Percentiles rank a stretch among this genome's conserved stretches.
phyloP scores from a whole-genome alignment of 2,797 vertebrate genomes.

The Pseudomugil gertrudae region DNA sequence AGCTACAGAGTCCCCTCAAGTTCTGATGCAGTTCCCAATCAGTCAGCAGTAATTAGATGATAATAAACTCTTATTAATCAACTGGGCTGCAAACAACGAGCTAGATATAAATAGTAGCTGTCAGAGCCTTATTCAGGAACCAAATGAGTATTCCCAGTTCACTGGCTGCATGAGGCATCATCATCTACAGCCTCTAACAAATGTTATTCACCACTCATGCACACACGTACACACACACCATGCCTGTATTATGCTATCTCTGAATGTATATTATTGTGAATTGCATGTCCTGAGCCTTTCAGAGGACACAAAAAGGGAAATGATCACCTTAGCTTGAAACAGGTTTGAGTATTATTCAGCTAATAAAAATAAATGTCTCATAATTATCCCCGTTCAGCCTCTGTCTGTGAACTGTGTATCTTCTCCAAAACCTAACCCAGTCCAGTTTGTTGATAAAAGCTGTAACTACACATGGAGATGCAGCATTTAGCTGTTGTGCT shows the following conservation, averaged over 20 bases:
- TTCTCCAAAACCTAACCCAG: constrained; percentile 77
- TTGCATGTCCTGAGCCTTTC: constrained; percentile 81
- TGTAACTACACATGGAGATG: too few species aligned
- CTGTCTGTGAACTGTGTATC: constrained; percentile 74
- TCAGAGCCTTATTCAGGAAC: constrained; percentile 95
- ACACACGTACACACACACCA: constrained; percentile 72
- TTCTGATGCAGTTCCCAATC: constrained; percentile 85
- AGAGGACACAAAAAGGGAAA: constrained; percentile 89
- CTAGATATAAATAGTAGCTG: constrained; percentile 97
- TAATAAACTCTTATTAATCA: constrained; percentile 99
- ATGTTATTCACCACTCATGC: constrained; percentile 92
- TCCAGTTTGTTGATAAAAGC: constrained; percentile 76
- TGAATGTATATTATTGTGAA: constrained; percentile 82
- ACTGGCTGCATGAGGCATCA: constrained; percentile 94
- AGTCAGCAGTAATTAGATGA: constrained; percentile 98
- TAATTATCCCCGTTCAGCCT: constrained; percentile 82
- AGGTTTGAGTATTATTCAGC: constrained; percentile 82
- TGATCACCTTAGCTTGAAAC: constrained; percentile 87
- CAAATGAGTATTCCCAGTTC: constrained; percentile 99
- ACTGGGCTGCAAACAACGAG: constrained; percentile 95
- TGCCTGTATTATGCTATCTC: constrained; percentile 35
- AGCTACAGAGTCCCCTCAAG: constrained; percentile 53
- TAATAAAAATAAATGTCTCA: constrained; percentile 87
- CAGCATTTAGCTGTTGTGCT: too few species aligned
- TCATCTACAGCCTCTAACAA: constrained; percentile 93